phyloP scores from a whole-genome alignment of 2,888 invertebrate species.

The Frankliniella fusca region DNA sequence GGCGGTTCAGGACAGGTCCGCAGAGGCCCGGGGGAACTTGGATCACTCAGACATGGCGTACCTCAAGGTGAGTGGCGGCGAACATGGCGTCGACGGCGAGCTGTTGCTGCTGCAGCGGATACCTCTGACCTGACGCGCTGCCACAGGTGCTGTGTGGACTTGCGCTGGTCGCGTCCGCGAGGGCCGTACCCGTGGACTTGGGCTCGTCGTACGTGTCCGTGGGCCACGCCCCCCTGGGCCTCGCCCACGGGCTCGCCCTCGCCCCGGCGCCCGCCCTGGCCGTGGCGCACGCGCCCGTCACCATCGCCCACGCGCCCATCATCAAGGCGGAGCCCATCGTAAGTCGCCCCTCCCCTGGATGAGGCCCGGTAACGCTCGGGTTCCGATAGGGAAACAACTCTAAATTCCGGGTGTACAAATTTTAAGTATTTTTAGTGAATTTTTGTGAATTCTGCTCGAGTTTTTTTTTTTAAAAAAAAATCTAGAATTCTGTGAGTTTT shows the following conservation, averaged over 20 bases:
- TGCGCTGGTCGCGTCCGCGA: not conserved
- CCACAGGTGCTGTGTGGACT: not conserved
- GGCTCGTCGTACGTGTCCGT: not conserved
- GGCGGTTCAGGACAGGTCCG: not conserved
- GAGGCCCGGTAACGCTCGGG: no score
- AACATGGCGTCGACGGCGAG: no score
- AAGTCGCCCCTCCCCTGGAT: not conserved
- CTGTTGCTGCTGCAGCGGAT: no score
- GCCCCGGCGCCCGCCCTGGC: slow-evolving; percentile 5
- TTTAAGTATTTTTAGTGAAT: no score
- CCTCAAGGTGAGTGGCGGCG: not conserved
- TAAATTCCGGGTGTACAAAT: no score
- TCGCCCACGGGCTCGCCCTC: not conserved
- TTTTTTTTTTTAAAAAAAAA: no score
- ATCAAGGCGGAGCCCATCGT: slow-evolving; percentile 10
- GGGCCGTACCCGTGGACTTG: not conserved
- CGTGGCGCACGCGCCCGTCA: not conserved
- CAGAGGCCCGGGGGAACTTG: no score
- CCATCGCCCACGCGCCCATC: slow-evolving; percentile 14
- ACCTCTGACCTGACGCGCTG: not conserved
- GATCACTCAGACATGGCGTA: not conserved
- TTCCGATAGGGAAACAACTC: no score
- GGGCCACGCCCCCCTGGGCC: not conserved
- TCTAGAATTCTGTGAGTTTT: no score
- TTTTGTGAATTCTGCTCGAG: no score